Conservation (phyloP, 2,888 invertebrate species). For the Drosophila maculinotata region DNA sequence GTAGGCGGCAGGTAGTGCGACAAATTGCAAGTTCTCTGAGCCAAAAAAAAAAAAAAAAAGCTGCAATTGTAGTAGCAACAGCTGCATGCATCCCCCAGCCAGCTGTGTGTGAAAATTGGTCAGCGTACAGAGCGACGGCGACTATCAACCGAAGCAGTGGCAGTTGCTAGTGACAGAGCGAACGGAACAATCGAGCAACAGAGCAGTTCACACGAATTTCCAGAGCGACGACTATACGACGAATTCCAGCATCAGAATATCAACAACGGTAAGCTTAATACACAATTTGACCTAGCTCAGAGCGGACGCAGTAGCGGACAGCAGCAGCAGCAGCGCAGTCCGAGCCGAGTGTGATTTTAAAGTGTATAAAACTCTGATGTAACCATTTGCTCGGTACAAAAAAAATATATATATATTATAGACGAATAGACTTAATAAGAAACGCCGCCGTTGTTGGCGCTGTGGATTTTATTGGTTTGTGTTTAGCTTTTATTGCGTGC, state of each 20-base stretch:
- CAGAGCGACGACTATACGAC: slow-evolving; percentile 12
- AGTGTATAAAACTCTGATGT: slow-evolving; percentile 77
- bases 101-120: slow-evolving; percentile 21
- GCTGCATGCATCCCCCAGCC: slow-evolving; percentile 48
- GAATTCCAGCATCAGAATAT: slow-evolving; percentile 33
- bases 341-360: slow-evolving; percentile 28
- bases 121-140: slow-evolving; percentile 64
- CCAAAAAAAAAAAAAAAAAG: slow-evolving; percentile 56
- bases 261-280: slow-evolving; percentile 68
- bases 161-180: slow-evolving; percentile 22
- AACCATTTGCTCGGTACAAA: slow-evolving; percentile 65
- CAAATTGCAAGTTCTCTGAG: slow-evolving; percentile 51
- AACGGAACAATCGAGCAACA: slow-evolving; percentile 22
- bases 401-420: slow-evolving; percentile 28
- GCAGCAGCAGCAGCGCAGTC: neutral
- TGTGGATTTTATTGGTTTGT: slow-evolving; percentile 5
- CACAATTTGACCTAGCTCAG: slow-evolving; percentile 33
- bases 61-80: slow-evolving; percentile 55
- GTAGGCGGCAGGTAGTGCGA: neutral
- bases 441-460: neutral
- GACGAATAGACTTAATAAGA: slow-evolving; percentile 3
- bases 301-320: slow-evolving; percentile 31
- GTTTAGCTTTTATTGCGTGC: slow-evolving; percentile 19
- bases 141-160: slow-evolving; percentile 56
- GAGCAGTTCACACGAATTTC: slow-evolving; percentile 29